phyloP scores from a whole-genome alignment of 2,797 vertebrate genomes.

The Pseudochromis fuscus region DNA sequence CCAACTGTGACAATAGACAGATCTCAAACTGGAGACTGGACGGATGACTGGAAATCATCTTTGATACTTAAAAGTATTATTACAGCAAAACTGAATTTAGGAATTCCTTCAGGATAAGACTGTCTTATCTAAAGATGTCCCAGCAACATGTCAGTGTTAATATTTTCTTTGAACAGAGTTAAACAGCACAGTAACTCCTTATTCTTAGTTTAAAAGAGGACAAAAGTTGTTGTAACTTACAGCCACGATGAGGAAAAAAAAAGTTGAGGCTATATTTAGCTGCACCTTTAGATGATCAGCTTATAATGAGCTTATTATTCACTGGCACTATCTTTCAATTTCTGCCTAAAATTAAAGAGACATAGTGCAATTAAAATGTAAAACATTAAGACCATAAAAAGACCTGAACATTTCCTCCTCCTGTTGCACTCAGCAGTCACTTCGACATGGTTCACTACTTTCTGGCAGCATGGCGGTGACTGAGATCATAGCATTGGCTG shows the following conservation, averaged over 20 bases:
- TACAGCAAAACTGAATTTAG: conserved; percentile 46
- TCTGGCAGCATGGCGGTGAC: conserved; percentile 35
- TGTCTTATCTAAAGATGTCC: conserved; percentile 47
- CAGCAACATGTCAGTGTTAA: conserved; percentile 55
- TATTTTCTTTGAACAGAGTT: conserved; percentile 39
- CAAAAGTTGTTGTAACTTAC: conserved; percentile 29
- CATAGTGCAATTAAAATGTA: background rate
- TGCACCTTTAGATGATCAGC: background rate
- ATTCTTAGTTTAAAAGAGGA: conserved; percentile 26
- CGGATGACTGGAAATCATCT: conserved; percentile 54
- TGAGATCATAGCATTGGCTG: conserved; percentile 24
- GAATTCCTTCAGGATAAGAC: conserved; percentile 54
- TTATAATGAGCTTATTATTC: conserved; percentile 24
- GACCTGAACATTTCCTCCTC: background rate
- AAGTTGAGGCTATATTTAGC: conserved; percentile 28
- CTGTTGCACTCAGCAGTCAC: conserved; percentile 11
- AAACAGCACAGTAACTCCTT: conserved; percentile 34
- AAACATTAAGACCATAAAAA: background rate
- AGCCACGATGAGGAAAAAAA: conserved; percentile 22
- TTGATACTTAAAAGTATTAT: conserved; percentile 63
- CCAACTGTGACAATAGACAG: conserved; percentile 56
- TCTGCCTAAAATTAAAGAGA: background rate
- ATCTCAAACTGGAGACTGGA: conserved; percentile 38
- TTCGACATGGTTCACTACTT: conserved; percentile 6
- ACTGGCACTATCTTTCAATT: background rate